Evolutionary conservation across 2,797 vertebrate genomes (phyloP).

Genomic region (Strix occidentalis): DNA sequence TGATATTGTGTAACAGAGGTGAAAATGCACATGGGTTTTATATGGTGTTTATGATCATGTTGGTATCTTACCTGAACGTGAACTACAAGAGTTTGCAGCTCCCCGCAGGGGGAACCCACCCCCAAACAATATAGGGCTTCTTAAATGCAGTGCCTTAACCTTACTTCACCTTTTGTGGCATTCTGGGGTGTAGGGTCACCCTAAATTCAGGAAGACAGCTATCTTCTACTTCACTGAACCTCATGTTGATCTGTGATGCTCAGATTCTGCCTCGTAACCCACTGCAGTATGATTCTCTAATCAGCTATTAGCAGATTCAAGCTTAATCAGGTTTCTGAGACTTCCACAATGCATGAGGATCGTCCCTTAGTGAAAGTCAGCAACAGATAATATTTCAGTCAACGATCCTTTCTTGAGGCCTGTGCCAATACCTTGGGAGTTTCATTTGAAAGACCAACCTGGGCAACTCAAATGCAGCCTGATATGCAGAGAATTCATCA

Average conservation of each 20-base stretch:
- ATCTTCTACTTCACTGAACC: background rate
- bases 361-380: background rate
- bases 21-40: background rate
- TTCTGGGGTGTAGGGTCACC: background rate
- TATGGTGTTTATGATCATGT: background rate
- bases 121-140: too few species aligned
- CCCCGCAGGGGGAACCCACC: background rate
- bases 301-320: background rate
- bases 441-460: background rate
- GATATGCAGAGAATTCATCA: background rate
- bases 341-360: background rate
- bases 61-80: background rate
- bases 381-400: background rate
- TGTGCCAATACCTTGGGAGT: background rate
- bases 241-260: background rate
- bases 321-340: background rate
- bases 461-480: background rate
- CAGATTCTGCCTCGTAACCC: background rate
- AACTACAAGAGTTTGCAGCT: background rate
- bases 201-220: background rate
- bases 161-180: background rate
- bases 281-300: background rate
- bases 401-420: background rate
- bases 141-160: background rate
- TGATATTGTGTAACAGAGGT: background rate